Evolutionary conservation across 2,888 invertebrate species (phyloP).

Genomic region (Drosophila trichaetosa): DNA sequence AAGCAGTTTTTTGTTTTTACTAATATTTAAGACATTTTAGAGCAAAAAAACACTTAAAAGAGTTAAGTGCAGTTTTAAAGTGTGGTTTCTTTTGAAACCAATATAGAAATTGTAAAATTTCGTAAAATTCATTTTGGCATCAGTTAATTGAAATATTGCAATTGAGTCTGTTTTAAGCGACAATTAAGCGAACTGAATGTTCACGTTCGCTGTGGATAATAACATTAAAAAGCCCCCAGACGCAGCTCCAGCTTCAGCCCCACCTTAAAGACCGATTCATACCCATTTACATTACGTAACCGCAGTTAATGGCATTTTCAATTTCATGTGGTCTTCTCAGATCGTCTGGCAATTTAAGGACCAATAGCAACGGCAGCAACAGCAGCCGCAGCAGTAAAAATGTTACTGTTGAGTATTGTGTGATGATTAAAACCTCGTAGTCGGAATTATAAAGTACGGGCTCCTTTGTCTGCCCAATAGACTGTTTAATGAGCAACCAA

Average conservation of each 20-base stretch:
- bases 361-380: not conserved
- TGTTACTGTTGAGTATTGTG: conserved; percentile 17
- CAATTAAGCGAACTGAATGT: not conserved
- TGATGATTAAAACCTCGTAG: conserved; percentile 29
- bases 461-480: conserved; percentile 17
- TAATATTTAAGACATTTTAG: not conserved
- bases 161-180: not conserved
- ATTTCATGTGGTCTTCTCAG: conserved; percentile 31
- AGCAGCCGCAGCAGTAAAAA: conserved; percentile 13
- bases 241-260: not conserved
- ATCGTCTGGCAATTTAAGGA: conserved; percentile 15
- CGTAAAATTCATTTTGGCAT: not conserved
- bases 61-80: not conserved
- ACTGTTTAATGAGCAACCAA: conserved; percentile 34
- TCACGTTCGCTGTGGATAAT: not conserved
- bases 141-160: not conserved
- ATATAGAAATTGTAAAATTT: not conserved
- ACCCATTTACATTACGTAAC: not conserved
- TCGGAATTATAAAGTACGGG: conserved; percentile 22
- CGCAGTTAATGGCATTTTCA: conserved; percentile 36
- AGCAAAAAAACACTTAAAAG: not conserved
- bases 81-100: not conserved
- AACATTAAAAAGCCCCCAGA: not conserved
- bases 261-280: not conserved
- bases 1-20: not conserved